phyloP scores from a whole-genome alignment of 2,888 invertebrate species.

The Thymelicus acteon region DNA sequence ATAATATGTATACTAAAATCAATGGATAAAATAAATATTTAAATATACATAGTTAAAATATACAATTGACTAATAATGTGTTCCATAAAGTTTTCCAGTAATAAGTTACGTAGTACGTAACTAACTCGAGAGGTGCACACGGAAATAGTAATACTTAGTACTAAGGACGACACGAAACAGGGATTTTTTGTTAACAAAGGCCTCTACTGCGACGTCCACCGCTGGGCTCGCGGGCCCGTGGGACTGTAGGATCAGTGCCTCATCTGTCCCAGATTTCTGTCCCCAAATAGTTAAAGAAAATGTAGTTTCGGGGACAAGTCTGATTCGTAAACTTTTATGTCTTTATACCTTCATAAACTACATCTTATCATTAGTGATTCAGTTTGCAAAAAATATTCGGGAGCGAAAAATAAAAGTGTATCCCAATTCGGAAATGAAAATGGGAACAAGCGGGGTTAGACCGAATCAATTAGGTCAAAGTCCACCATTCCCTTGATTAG shows the following conservation, averaged over 20 bases:
- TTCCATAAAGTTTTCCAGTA: conserved; percentile 78
- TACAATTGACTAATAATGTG: conserved; percentile 63
- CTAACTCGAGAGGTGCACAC: conserved; percentile 51
- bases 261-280: not conserved
- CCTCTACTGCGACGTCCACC: conserved; percentile 40
- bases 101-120: conserved; percentile 53
- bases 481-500: conserved; percentile 26
- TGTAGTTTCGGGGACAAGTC: not conserved
- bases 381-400: no score
- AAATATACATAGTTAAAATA: conserved; percentile 47
- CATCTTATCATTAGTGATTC: no score
- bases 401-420: no score
- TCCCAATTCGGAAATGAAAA: not conserved
- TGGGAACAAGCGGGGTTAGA: not conserved
- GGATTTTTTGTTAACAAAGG: conserved; percentile 66
- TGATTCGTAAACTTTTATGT: not conserved
- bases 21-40: conserved; percentile 42
- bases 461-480: not conserved
- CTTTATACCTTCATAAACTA: not conserved
- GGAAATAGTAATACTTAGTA: conserved; percentile 55
- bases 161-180: conserved; percentile 69
- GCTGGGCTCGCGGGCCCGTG: no score
- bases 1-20: conserved; percentile 47
- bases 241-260: not conserved
- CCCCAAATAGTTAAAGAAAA: not conserved